Evolutionary conservation across 2,797 vertebrate genomes (phyloP).

Genomic region (Periophthalmus magnuspinnatus): DNA sequence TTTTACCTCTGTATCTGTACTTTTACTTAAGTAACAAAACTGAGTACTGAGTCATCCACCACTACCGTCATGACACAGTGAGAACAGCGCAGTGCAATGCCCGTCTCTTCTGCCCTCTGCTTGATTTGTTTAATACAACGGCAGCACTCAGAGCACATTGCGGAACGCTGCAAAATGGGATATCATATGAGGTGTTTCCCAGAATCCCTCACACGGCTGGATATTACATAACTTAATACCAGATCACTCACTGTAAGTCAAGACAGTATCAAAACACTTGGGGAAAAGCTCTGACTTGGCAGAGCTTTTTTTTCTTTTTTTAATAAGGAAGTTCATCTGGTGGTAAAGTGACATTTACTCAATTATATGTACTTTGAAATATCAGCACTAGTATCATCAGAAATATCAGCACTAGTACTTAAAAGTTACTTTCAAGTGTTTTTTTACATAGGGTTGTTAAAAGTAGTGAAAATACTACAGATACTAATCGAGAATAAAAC

Average conservation of each 20-base stretch:
- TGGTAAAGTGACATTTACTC: background rate
- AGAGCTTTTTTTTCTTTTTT: too few relatives aligned
- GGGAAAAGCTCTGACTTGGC: background rate
- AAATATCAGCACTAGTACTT: too few relatives aligned
- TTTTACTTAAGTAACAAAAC: too few relatives aligned
- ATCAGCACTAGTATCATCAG: too few relatives aligned
- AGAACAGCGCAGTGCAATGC: background rate
- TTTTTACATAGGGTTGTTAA: too few relatives aligned
- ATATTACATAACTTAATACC: background rate
- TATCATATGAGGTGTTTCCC: constrained; percentile 8
- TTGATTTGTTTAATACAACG: constrained; percentile 28
- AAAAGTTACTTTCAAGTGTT: too few relatives aligned
- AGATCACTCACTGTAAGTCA: background rate
- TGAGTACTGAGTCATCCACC: too few relatives aligned
- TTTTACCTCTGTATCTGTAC: too few relatives aligned
- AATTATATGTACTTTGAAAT: background rate
- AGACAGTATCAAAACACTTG: background rate
- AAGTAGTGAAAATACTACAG: too few relatives aligned
- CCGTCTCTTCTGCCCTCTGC: constrained; percentile 37
- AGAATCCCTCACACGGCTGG: background rate
- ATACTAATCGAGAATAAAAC: too few relatives aligned
- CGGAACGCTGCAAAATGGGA: constrained; percentile 12
- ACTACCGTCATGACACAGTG: background rate
- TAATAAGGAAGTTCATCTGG: background rate
- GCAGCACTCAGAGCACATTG: constrained; percentile 24